Evolutionary conservation across 2,113 vertebrate species (phyloP), one percentile per base, ranked within the genome.

Genomic region (Antennarius striatus): DNA sequence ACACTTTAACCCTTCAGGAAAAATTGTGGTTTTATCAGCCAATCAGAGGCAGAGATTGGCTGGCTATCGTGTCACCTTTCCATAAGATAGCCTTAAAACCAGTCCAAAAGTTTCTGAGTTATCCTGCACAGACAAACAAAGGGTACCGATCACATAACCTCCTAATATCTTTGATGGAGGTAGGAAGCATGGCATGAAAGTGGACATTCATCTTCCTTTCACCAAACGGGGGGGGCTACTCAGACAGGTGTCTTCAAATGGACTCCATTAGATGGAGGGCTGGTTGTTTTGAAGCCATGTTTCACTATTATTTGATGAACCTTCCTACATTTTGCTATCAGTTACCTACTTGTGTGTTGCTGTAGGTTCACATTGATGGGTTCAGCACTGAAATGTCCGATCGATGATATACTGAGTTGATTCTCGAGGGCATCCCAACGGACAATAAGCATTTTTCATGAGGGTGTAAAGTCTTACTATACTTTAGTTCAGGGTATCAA

Each of bases 181-280:
- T 22, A 22, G 22, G 22, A 22, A 22, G 1, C 22, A 22, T 22
- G 82, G 82, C 69, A 82, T 81, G 55, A 67, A 45, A 63, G 76
- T 13, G 13, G 51, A 39, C 45, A 50, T 57, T 16, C 22, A 68
- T 47, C 71, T 60, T 30, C 17, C 54, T 46, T 1, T 10, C 40
- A 61, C 61, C 71, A 75, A 68, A 67, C 84, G 80, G 36, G 28
- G 40, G 54, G 52, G 40, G n/a, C n/a, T n/a, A 63, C 79, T 81
- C 80, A 76, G 32, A 4, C 82, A 80, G 29, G 29, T 80, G 79
- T 51, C 53, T 61, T 69, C 66, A 70, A 13, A 53, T 69, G 63
- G 58, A 52, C 66, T 63, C 52, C 57, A 71, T 75, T 81, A 72
- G 83, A 75, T 32, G 45, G 3, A 0, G 47, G 76, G 36, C 52